Conservation (phyloP, 2,888 invertebrate species). For the Ceramica pisi region DNA sequence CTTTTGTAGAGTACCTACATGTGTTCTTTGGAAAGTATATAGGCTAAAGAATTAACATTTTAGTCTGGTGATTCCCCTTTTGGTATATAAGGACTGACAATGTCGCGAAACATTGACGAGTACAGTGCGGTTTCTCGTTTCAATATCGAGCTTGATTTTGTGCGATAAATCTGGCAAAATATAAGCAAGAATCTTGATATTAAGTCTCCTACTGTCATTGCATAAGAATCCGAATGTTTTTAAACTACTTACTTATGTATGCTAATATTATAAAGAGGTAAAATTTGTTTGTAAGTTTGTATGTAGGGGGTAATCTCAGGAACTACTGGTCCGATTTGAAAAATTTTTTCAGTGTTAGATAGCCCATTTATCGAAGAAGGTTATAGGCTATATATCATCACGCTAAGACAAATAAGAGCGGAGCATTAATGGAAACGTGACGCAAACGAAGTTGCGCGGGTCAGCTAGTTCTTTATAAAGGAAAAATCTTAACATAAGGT, state of each 20-base stretch:
- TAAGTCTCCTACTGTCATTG: background rate
- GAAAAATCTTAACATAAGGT: background rate
- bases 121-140: background rate
- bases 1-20: constrained; percentile 27
- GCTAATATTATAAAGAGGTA: no score
- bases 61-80: constrained; percentile 13
- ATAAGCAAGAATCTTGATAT: background rate
- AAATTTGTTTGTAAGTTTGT: no score
- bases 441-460: no score
- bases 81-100: constrained; percentile 15
- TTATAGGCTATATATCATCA: no score
- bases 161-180: background rate
- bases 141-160: background rate
- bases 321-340: no score
- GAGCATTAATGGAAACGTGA: no score
- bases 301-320: no score
- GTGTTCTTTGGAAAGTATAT: background rate
- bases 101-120: constrained; percentile 4
- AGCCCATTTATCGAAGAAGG: no score
- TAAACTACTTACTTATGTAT: background rate
- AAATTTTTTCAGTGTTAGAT: no score
- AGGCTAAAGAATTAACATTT: constrained; percentile 1
- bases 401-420: no score
- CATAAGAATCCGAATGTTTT: background rate
- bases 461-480: background rate